A percentile compares a stretch with the other conserved stretches of the same genome.
phyloP scores from a whole-genome alignment of 2,797 vertebrate species.

The Molossus alvarezi region DNA sequence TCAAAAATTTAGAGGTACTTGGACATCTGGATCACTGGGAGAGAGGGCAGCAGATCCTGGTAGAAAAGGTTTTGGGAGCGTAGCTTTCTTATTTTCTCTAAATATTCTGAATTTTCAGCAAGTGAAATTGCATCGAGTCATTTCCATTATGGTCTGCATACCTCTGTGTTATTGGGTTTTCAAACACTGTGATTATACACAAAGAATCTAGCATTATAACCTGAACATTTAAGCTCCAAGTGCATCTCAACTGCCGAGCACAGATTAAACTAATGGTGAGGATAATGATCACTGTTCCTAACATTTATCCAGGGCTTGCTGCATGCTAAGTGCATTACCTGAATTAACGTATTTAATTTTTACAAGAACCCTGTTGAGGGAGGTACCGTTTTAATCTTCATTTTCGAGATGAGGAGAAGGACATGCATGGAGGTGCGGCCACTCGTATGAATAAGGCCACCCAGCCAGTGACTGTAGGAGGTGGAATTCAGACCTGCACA shows the following conservation, averaged over 20 bases:
- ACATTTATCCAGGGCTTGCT: background rate
- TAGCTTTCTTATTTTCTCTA: background rate
- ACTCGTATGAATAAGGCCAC: background rate
- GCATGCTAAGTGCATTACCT: accelerated
- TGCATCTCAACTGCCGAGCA: background rate
- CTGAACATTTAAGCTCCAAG: background rate
- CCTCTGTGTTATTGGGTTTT: background rate
- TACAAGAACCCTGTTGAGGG: background rate
- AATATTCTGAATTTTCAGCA: background rate
- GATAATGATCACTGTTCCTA: background rate
- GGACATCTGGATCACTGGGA: background rate
- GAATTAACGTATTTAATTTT: background rate
- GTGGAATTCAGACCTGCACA: background rate
- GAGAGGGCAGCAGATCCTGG: background rate
- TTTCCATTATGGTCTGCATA: background rate
- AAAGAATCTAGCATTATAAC: background rate
- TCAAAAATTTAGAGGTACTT: background rate
- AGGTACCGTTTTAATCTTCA: background rate
- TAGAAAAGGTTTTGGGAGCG: background rate
- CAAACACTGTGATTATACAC: background rate
- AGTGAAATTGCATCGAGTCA: background rate
- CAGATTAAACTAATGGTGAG: background rate
- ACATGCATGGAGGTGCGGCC: background rate
- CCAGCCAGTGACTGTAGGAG: background rate
- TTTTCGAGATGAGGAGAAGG: background rate